These are phyloP conservation scores for Lepeophtheirus nordmannii DNA, from an alignment of 2,888 invertebrate genomes.

Conservation along the genomic window DNA sequence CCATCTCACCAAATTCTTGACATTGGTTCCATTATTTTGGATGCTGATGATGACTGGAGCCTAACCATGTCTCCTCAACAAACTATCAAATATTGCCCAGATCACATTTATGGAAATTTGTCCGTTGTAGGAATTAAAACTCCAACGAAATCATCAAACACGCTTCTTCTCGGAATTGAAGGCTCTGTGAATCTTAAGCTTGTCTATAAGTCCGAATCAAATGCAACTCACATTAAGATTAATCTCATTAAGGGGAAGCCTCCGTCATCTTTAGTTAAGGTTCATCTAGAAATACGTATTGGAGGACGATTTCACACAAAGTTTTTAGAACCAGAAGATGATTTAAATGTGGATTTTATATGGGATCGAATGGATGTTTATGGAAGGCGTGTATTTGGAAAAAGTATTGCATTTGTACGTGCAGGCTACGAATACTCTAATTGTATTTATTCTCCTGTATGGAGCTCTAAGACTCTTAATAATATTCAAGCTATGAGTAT, in stretches of 20 bases:
- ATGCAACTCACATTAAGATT: background rate
- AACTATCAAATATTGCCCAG: background rate
- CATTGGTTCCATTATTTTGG: background rate
- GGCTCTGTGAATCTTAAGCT: background rate
- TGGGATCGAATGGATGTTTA: background rate
- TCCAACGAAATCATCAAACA: background rate
- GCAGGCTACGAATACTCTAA: background rate
- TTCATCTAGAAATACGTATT: background rate
- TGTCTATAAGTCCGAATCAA: background rate
- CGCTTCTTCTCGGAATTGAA: background rate
- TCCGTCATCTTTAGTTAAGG: background rate
- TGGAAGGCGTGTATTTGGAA: background rate
- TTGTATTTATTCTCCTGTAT: background rate
- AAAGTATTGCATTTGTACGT: background rate
- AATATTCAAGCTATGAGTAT: background rate
- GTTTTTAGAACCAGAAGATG: background rate
- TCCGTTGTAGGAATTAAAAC: background rate
- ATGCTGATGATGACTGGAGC: background rate
- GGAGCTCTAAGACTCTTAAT: background rate
- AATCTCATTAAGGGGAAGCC: background rate
- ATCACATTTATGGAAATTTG: constrained; percentile 4
- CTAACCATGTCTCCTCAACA: background rate
- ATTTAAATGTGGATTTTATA: background rate
- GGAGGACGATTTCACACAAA: background rate
- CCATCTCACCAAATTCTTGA: background rate